A percentile compares a stretch with the other conserved stretches of the same genome.
Conservation (phyloP, 2,113 vertebrate genomes). For the Aegithalos caudatus region DNA sequence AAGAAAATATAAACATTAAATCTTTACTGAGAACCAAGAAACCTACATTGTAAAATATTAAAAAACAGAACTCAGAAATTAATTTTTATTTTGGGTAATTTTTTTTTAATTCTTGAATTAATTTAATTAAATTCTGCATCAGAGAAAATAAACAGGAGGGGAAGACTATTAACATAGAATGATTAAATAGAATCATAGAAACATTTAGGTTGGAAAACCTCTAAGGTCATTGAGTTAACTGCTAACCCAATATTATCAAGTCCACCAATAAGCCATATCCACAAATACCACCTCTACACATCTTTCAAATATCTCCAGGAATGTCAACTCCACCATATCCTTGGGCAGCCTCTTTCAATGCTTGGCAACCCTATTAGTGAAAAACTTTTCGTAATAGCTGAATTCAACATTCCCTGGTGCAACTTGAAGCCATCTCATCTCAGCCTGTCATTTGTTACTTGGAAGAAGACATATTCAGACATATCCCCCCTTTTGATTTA, state of each 20-base stretch:
- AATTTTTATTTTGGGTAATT: not conserved
- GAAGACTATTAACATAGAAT: not conserved
- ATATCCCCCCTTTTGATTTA: not conserved
- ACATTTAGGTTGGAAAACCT: not conserved
- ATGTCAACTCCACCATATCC: not conserved
- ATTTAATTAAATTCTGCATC: not conserved
- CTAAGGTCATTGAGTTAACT: not conserved
- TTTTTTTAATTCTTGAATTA: not conserved
- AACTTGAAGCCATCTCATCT: not conserved
- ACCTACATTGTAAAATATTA: not conserved
- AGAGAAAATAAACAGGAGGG: not conserved
- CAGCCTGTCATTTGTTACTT: not conserved
- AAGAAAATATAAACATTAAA: constrained; percentile 13
- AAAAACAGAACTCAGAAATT: constrained; percentile 7
- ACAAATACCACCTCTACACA: not conserved
- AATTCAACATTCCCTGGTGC: not conserved
- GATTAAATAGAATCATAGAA: not conserved
- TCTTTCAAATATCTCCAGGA: not conserved
- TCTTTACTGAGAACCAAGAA: constrained; percentile 10
- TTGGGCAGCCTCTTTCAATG: not conserved
- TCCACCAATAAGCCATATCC: not conserved
- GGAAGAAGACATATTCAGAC: not conserved
- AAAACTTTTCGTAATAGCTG: not conserved
- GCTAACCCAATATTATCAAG: not conserved
- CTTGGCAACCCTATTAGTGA: not conserved